These are phyloP conservation scores for Melanostoma scalare DNA, from an alignment of 2,888 invertebrate species.

Conservation along the genomic window DNA sequence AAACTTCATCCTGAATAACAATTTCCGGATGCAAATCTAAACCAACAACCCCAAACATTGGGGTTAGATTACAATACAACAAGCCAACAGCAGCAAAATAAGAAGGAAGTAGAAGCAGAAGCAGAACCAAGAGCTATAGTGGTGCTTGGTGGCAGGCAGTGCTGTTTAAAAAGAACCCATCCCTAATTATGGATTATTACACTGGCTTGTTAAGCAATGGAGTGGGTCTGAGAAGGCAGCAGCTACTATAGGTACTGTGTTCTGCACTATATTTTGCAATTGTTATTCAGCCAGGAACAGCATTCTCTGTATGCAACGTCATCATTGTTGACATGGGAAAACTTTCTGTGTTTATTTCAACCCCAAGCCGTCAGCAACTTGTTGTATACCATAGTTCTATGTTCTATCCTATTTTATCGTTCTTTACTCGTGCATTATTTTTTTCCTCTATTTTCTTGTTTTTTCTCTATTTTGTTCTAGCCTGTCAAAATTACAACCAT, in stretches of 20 bases:
- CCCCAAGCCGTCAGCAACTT: slow-evolving; percentile 65
- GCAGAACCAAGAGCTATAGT: neutral
- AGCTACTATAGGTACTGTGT: neutral
- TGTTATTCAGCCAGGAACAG: slow-evolving; percentile 16
- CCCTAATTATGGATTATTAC: slow-evolving; percentile 65
- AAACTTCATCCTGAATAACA: slow-evolving; percentile 51
- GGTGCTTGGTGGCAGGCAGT: neutral
- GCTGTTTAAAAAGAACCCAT: slow-evolving; percentile 6
- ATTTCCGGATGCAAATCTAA: slow-evolving; percentile 60
- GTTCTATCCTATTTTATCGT: slow-evolving; percentile 46
- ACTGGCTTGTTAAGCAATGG: slow-evolving; percentile 28
- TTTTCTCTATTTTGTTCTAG: slow-evolving; percentile 23
- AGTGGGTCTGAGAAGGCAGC: neutral
- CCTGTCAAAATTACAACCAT: slow-evolving; percentile 71
- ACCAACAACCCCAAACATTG: slow-evolving; percentile 57
- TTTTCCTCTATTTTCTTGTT: neutral
- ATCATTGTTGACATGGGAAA: slow-evolving; percentile 39
- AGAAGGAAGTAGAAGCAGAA: neutral
- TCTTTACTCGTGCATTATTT: no score
- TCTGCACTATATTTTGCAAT: slow-evolving; percentile 30
- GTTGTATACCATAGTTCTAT: slow-evolving; percentile 34
- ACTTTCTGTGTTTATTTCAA: slow-evolving; percentile 61
- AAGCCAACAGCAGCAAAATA: neutral
- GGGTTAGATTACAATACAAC: slow-evolving; percentile 47
- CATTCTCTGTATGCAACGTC: slow-evolving; percentile 31